Conservation (phyloP, 2,113 vertebrate genomes). For the Kryptolebias marmoratus region DNA sequence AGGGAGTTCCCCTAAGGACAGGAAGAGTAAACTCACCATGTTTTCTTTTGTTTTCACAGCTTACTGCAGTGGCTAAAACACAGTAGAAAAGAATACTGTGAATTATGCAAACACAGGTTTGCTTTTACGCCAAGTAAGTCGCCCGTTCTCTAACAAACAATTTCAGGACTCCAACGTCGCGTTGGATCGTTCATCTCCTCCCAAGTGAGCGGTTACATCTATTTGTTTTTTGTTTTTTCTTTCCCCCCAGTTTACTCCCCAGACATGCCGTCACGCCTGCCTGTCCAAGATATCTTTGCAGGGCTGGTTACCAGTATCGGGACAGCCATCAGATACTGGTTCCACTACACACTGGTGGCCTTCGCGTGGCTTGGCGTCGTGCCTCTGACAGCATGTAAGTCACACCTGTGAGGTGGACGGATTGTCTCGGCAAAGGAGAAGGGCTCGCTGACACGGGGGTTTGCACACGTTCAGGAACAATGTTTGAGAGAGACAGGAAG, state of each 20-base stretch:
- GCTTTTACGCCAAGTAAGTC: slow-evolving; percentile 99
- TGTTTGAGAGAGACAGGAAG: too few relatives aligned
- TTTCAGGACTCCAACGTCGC: neutral
- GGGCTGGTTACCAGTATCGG: slow-evolving; percentile 96
- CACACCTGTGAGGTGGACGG: neutral
- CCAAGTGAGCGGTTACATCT: neutral
- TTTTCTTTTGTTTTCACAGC: slow-evolving; percentile 80
- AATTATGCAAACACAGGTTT: slow-evolving; percentile 99
- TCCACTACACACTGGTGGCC: slow-evolving; percentile 98
- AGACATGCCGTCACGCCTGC: slow-evolving; percentile 98
- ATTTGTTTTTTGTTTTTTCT: neutral
- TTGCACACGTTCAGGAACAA: too few relatives aligned
- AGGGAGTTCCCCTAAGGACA: too few relatives aligned
- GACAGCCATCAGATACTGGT: slow-evolving; percentile 98
- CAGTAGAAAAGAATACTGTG: slow-evolving; percentile 99
- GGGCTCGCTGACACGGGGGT: too few relatives aligned
- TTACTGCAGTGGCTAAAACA: slow-evolving; percentile 99
- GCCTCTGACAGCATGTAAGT: slow-evolving; percentile 98
- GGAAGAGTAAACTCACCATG: neutral
- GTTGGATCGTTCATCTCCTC: neutral
- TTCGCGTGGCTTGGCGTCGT: slow-evolving; percentile 98
- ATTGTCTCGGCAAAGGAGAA: too few relatives aligned
- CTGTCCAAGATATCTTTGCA: slow-evolving; percentile 97
- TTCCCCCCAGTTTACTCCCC: slow-evolving; percentile 90
- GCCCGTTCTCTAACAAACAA: neutral